Conservation (phyloP, 1,140 invertebrate species). For the Bombus pascuorum region DNA sequence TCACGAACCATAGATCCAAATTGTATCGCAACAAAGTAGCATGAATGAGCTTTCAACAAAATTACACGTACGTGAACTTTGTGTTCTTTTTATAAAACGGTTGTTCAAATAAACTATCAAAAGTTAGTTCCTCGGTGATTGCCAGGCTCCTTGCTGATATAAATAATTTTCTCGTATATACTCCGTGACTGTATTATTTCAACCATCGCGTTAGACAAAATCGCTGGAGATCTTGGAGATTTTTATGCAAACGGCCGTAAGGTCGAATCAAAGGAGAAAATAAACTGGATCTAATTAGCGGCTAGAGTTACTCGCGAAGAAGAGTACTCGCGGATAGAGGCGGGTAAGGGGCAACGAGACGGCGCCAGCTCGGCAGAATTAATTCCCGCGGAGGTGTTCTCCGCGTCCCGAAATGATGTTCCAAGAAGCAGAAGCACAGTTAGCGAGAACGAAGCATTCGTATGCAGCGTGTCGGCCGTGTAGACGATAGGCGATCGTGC, state of each 20-base stretch:
- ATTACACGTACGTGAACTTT: too few relatives aligned
- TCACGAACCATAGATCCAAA: too few relatives aligned
- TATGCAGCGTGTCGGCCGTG: slow-evolving; percentile 70
- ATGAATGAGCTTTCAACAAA: too few relatives aligned
- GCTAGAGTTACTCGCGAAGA: neutral
- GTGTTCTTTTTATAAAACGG: too few relatives aligned
- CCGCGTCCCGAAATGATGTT: slow-evolving; percentile 43
- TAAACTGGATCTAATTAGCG: neutral
- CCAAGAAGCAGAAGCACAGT: slow-evolving; percentile 53
- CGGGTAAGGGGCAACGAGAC: neutral
- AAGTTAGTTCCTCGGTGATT: too few relatives aligned
- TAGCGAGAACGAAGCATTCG: slow-evolving; percentile 71
- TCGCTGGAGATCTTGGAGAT: too few relatives aligned
- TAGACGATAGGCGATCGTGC: slow-evolving; percentile 70
- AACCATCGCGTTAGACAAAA: too few relatives aligned
- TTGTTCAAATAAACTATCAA: too few relatives aligned
- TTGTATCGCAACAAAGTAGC: too few relatives aligned
- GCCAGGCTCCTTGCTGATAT: too few relatives aligned
- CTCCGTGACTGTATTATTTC: too few relatives aligned
- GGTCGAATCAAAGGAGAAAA: neutral
- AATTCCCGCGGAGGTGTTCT: slow-evolving; percentile 30
- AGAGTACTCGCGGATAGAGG: neutral
- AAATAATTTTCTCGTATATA: too few relatives aligned
- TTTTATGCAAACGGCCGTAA: neutral
- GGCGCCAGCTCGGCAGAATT: neutral